Evolutionary conservation across 2,888 invertebrate genomes (phyloP), one percentile per base, ranked within the genome.

Genomic region (Athetis lepigone): DNA sequence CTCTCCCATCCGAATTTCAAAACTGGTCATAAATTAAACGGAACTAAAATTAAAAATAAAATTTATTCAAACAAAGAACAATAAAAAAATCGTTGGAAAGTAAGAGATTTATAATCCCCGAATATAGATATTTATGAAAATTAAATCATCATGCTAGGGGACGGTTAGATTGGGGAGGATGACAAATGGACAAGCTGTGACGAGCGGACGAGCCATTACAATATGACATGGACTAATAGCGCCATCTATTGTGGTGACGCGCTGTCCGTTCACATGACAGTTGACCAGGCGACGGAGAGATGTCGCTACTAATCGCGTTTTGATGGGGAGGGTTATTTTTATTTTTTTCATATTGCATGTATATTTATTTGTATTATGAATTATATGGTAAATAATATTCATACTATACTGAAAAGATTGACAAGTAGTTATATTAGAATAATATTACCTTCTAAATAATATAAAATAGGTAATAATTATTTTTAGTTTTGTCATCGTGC

Each of bases 171-270:
- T 78, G 80, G 80, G 78, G 88, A 82, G 82, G 84, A 83, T 91
- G 91, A 93, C 82, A 91, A 91, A 92, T 92, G 86, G 86, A 84
- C 90, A 90, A 89, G 89, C 89, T 90, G 88, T 85, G 89, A 89
- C 91, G 83, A 88, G 80, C 84, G 84, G 89, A 89, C 91, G 83
- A 88, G 80, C 84, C 83, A 69, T 67, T 74, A 84, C 82, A 87
- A 86, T 84, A 82, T 82, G 92, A 92, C 92, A 79, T 19, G 67
- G 80, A 94, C 91, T 92, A 93, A 93, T 92, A 80, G 86, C 90
- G 94, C 90, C 94, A 94, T 93, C 94, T 94, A 90, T 94, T 85
- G 86, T 80, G 83, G 85, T 85, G 80, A 84, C 84, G 71, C 88
- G 87, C 75, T 88, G 88, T 90, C 89, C 88, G 77, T 64, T 75